Evolutionary conservation across 2,888 invertebrate genomes (phyloP), one percentile per base, ranked within the genome.

Genomic region (Clunio marinus): DNA sequence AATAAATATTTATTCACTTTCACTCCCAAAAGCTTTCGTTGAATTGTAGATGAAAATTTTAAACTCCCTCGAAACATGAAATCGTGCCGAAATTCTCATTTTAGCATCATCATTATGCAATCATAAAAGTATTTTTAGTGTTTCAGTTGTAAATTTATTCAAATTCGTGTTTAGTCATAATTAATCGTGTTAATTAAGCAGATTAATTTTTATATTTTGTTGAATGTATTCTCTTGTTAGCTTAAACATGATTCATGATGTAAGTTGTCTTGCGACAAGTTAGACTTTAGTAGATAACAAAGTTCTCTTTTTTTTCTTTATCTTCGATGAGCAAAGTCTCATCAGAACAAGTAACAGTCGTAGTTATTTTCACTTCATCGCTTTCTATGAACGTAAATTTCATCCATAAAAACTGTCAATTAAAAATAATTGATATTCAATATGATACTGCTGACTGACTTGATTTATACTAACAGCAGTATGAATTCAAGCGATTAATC

Each of bases 1-100:
- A 46, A 63, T 63, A 63, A 63, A 63, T 63, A 63, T 63, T 63
- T 63, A 46, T 63, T 63, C 63, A 63, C 45, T 63, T 45, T 46
- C 46, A 17, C 27, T 51, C 2, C 51, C 15, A 22, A 51, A 8
- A 20, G 41, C 41, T 13, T n/a, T n/a, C n/a, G 41, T 15, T 41
- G 41, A 41, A 41, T 41, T 15, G 41, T 15, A n/a, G n/a, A n/a
- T n/a, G 10, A 41, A 41, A 15, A 41, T 41, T 41, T 41, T 41
- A 41, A 41, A 41, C 41, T 41, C 41, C 7, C 41, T 41, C 10
- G 4, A 41, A 41, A n/a, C 41, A 41, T 15, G 41, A n/a, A 41
- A 5, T 41, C 41, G 41, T 41, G 41, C 41, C 41, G 10, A 41
- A 41, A 41, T 10, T 41, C 41, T 41, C n/a, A 15, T 41, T 41